Conservation (phyloP, 1,140 invertebrate genomes). For the Diploscapter pachys region DNA sequence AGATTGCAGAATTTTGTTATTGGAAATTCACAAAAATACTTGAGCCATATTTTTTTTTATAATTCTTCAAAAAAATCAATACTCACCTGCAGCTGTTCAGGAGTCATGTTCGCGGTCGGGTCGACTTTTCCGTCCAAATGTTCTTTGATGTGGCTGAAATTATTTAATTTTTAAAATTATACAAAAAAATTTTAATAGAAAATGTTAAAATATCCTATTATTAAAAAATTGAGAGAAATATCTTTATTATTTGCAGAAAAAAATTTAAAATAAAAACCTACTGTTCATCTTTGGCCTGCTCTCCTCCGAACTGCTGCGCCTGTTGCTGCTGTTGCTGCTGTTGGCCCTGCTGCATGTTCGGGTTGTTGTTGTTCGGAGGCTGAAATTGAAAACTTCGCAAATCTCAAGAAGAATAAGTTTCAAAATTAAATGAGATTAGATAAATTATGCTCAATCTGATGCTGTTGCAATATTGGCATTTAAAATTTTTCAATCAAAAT, state of each 20-base stretch:
- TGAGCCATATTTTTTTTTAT: no score
- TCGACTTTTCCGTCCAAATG: slow-evolving; percentile 62
- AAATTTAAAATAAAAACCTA: slow-evolving; percentile 38
- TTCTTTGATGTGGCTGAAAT: slow-evolving; percentile 63
- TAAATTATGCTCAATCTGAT: no score
- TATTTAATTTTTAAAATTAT: slow-evolving; percentile 5
- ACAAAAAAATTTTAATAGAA: no score
- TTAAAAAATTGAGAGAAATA: no score
- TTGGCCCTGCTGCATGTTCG: slow-evolving; percentile 32
- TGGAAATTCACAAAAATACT: no score
- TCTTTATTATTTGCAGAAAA: background rate
- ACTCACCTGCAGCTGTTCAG: slow-evolving; percentile 60
- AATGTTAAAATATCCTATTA: no score
- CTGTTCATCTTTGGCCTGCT: slow-evolving; percentile 55
- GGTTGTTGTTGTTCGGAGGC: no score
- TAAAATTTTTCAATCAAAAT: no score
- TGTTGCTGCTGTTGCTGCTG: slow-evolving; percentile 43
- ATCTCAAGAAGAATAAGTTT: background rate
- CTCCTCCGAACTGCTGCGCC: slow-evolving; percentile 54
- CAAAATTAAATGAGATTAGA: no score
- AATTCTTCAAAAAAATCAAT: no score
- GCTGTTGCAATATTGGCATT: no score
- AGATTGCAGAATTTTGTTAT: no score
- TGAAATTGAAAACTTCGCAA: slow-evolving; percentile 7
- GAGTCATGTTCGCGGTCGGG: slow-evolving; percentile 58